Evolutionary conservation across 2,797 vertebrate species (phyloP), one percentile per base, ranked within the genome.

Genomic region (Remorina albescens): DNA sequence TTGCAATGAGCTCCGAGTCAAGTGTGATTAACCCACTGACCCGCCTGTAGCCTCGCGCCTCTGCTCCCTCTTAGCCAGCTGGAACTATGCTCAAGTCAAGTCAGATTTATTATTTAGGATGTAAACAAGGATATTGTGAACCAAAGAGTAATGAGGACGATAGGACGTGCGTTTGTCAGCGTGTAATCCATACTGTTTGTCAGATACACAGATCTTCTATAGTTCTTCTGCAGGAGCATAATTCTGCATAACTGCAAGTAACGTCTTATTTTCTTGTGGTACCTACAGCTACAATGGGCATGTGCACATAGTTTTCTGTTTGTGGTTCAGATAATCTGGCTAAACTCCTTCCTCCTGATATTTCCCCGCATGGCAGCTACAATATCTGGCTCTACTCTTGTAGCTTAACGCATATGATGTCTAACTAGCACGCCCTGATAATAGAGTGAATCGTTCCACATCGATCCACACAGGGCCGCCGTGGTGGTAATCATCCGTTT

Each of bases 11-110:
- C 88, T 87, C 79, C 0, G 60, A 91, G 91, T 92, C 90, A 83
- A 93, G 90, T 86, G 90, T 82, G 91, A 92, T 93, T 93, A 93
- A 93, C 90, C 91, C 87, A 62, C 80, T 72, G 86, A 90, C 90
- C 89, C 67, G 77, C 72, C 78, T 54, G 74, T 46, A 86, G 81
- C 81, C 85, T 63, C 71, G 62, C 62, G 54, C 83, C 81, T 78
- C 79, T 15, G 81, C 82, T 77, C 53, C 75, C 75, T 55, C 73
- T 71, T 62, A 73, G 82, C 79, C 73, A 63, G 0, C 73, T 74
- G 71, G 30, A 74, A 54, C 70, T 10, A 61, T 13, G 70, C 26
- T 50, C 46, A 0, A 81, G 80, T 89, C 74, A 5, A 63, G 54
- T 84, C 83, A 34, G 7, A 84, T 85, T 80, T 72, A 59, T 67